Conservation (phyloP, 92 coral and sea anemone species). For the Parazoanthus darwini region DNA sequence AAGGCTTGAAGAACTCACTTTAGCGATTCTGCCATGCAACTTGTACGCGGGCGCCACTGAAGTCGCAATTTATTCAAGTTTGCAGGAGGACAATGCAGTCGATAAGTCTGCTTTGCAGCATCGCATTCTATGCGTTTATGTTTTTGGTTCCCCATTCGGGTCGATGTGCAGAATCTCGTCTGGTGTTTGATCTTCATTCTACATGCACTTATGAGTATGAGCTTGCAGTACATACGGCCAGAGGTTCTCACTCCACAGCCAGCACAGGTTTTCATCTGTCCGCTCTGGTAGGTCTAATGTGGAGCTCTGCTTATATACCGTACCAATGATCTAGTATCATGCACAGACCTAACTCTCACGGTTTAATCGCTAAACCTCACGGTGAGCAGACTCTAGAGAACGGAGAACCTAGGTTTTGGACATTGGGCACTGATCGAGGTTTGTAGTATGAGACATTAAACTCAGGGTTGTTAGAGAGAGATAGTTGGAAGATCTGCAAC, state of each 20-base stretch:
- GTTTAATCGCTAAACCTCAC: too few species aligned
- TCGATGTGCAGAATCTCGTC: not conserved
- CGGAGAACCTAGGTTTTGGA: too few species aligned
- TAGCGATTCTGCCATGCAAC: not conserved
- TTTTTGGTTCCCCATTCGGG: not conserved
- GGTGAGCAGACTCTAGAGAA: too few species aligned
- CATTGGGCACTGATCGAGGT: too few species aligned
- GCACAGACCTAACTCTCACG: not conserved
- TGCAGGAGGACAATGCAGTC: not conserved
- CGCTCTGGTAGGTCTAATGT: slow-evolving; percentile 13
- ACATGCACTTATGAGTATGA: slow-evolving; percentile 28
- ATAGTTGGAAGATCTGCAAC: too few species aligned
- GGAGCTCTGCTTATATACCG: not conserved
- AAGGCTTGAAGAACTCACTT: too few species aligned
- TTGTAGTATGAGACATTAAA: too few species aligned
- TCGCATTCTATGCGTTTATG: not conserved
- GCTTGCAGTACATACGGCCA: slow-evolving; percentile 33
- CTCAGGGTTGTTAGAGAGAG: too few species aligned
- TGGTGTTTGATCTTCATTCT: slow-evolving; percentile 16
- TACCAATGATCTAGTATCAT: not conserved
- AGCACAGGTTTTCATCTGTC: slow-evolving; percentile 32
- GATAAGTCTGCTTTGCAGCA: not conserved
- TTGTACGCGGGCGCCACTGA: not conserved
- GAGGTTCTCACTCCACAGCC: slow-evolving; percentile 33
- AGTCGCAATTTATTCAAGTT: not conserved